Conservation (phyloP, 1,140 invertebrate species). For the Megathymus violae region DNA sequence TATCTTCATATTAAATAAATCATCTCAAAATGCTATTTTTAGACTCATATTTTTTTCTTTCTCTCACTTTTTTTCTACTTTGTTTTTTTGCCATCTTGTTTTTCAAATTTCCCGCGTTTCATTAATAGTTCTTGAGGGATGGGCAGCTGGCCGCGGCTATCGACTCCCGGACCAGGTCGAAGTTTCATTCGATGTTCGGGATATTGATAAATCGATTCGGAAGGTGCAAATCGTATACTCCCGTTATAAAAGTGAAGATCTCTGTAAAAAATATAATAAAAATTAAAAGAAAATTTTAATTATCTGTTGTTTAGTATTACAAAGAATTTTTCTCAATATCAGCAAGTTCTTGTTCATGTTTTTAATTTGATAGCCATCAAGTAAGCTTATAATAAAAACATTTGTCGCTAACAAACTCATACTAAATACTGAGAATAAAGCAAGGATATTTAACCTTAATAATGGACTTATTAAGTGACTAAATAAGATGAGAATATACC, state of each 20-base stretch:
- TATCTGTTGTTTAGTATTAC: no score
- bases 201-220: conserved; percentile 47
- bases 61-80: conserved; percentile 10
- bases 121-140: conserved; percentile 62
- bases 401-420: no score
- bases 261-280: conserved; percentile 41
- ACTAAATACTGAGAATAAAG: no score
- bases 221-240: conserved; percentile 45
- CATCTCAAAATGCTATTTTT: no score
- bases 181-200: conserved; percentile 50
- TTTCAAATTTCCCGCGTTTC: conserved; percentile 49
- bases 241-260: conserved; percentile 63
- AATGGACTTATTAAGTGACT: no score
- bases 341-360: no score
- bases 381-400: no score
- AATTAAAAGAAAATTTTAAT: not conserved
- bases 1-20: not conserved
- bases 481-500: conserved; percentile 36
- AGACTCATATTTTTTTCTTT: not conserved
- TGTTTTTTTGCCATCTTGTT: conserved; percentile 14
- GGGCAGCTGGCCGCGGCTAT: conserved; percentile 57
- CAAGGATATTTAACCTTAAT: no score
- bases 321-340: no score
- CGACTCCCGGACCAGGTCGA: conserved; percentile 58
- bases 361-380: no score